Percentiles rank a stretch among this genome's conserved stretches.
Conservation (phyloP, 2,888 invertebrate species). For the Phanerotoma sp. region DNA sequence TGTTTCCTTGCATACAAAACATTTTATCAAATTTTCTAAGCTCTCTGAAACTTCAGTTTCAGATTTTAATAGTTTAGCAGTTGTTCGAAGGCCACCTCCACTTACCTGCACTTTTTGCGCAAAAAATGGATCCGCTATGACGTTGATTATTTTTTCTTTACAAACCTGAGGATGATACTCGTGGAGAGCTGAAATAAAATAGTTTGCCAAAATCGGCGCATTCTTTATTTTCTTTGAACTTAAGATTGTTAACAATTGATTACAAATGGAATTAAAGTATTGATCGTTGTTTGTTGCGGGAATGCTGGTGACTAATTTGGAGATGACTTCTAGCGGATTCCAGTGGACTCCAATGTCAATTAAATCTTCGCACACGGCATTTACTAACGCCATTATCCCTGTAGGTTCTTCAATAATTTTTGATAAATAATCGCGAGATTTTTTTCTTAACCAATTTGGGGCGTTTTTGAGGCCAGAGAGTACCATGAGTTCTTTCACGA, state of each 20-base stretch:
- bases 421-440: slow-evolving; percentile 65
- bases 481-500: slow-evolving; percentile 71
- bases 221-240: slow-evolving; percentile 55
- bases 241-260: slow-evolving; percentile 46
- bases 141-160: slow-evolving; percentile 53
- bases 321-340: slow-evolving; percentile 68
- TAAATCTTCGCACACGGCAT: slow-evolving; percentile 65
- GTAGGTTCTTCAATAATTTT: slow-evolving; percentile 62
- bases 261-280: slow-evolving; percentile 58
- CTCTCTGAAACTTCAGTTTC: slow-evolving; percentile 50
- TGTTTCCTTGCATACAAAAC: slow-evolving; percentile 48
- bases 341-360: slow-evolving; percentile 66
- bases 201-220: slow-evolving; percentile 60
- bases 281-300: slow-evolving; percentile 57
- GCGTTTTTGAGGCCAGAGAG: slow-evolving; percentile 62
- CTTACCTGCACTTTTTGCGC: not conserved
- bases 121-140: slow-evolving; percentile 48
- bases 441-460: slow-evolving; percentile 67
- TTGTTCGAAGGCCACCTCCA: not conserved
- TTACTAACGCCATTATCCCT: slow-evolving; percentile 67
- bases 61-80: too few relatives aligned
- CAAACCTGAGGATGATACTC: slow-evolving; percentile 59
- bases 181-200: slow-evolving; percentile 62
- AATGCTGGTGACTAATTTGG: slow-evolving; percentile 64
- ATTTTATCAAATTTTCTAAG: slow-evolving; percentile 50